Evolutionary conservation across 2,113 vertebrate genomes (phyloP).

Genomic region (Centropristis striata): DNA sequence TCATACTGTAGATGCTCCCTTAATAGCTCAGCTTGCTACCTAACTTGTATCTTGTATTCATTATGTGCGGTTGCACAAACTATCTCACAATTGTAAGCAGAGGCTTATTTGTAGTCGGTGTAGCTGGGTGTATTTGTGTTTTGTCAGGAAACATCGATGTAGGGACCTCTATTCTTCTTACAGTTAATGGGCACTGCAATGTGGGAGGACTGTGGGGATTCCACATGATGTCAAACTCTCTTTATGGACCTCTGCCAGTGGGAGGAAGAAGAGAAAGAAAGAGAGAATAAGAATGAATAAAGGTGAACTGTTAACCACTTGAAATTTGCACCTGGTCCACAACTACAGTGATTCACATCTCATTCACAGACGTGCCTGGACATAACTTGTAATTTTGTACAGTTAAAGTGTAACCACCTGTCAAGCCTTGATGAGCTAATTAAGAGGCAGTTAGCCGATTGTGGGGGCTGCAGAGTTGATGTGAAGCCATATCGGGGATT

Average conservation of each 20-base stretch:
- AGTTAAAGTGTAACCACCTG: constrained; percentile 55
- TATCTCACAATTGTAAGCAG: background rate
- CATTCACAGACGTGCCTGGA: constrained; percentile 28
- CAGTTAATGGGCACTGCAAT: background rate
- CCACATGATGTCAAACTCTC: background rate
- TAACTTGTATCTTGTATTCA: background rate
- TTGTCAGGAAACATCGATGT: background rate
- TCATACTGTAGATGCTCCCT: background rate
- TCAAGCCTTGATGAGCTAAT: constrained; percentile 68
- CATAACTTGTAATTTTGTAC: constrained; percentile 32
- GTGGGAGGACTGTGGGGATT: background rate
- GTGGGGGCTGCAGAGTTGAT: constrained; percentile 38
- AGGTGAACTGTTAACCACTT: constrained; percentile 23
- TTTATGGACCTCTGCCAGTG: background rate
- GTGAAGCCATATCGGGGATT: constrained; percentile 36
- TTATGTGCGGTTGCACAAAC: background rate
- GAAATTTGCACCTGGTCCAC: background rate
- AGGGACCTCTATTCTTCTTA: background rate
- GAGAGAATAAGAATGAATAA: background rate
- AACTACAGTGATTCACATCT: background rate
- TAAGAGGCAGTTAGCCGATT: constrained; percentile 66
- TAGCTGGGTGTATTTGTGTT: background rate
- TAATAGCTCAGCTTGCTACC: background rate
- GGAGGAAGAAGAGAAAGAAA: background rate
- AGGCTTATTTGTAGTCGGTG: background rate